These are phyloP conservation scores for Oncorhynchus gorbuscha DNA, from an alignment of 2,113 vertebrate species.

Conservation along the genomic window DNA sequence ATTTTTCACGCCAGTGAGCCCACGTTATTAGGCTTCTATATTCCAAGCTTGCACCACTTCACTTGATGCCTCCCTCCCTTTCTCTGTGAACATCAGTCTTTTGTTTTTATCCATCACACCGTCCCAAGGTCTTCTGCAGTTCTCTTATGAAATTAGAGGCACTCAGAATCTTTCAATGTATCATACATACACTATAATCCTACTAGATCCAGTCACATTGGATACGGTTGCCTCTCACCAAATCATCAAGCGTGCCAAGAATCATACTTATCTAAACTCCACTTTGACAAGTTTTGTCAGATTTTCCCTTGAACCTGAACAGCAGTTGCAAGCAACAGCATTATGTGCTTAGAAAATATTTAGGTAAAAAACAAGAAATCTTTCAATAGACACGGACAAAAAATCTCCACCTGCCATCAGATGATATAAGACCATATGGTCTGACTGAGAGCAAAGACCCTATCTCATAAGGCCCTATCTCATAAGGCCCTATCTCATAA, in stretches of 20 bases:
- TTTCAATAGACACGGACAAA: background rate
- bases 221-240: background rate
- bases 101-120: background rate
- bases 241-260: background rate
- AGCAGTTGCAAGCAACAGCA: background rate
- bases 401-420: background rate
- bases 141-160: constrained; percentile 29
- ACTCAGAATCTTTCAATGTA: constrained; percentile 19
- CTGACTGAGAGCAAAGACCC: background rate
- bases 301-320: background rate
- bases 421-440: background rate
- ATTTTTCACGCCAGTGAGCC: constrained; percentile 34
- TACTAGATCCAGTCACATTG: constrained; percentile 25
- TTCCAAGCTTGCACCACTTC: constrained; percentile 31
- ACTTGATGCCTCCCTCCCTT: constrained; percentile 16
- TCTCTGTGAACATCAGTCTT: background rate
- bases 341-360: background rate
- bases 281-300: background rate
- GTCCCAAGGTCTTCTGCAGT: background rate
- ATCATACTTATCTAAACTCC: background rate
- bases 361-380: background rate
- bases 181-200: constrained; percentile 9
- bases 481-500: no score
- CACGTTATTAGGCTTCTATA: constrained; percentile 33
- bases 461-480: no score